Conservation (phyloP, 2,113 vertebrate genomes). For the Apodemus sylvaticus region DNA sequence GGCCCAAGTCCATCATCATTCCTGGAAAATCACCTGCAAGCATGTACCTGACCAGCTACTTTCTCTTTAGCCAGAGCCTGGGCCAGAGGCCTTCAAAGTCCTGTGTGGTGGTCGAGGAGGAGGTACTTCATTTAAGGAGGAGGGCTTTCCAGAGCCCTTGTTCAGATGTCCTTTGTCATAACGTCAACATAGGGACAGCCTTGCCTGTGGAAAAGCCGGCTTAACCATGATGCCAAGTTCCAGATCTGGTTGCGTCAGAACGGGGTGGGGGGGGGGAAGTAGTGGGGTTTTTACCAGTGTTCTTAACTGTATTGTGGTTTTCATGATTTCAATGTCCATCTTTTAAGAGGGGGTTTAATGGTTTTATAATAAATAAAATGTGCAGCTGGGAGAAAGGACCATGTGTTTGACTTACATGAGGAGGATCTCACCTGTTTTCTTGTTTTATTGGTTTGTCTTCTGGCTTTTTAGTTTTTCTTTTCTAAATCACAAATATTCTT, state of each 20-base stretch:
- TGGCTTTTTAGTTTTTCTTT: neutral
- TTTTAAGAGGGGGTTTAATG: neutral
- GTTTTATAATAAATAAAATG: slow-evolving; percentile 43
- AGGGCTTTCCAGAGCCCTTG: no score
- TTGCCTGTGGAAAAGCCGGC: no score
- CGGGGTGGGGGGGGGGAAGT: no score
- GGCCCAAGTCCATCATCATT: neutral
- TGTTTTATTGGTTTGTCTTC: neutral
- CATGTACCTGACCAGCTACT: neutral
- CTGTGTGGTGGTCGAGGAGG: neutral
- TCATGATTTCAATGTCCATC: neutral
- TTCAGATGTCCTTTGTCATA: neutral
- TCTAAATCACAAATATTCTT: no score
- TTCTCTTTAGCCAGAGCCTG: neutral
- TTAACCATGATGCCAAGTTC: neutral
- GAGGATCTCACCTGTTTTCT: neutral
- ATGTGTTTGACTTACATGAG: no score
- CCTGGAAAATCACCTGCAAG: neutral
- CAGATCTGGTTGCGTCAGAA: neutral
- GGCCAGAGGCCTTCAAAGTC: neutral
- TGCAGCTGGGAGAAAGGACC: neutral
- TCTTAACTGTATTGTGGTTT: no score
- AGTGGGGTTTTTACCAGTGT: neutral
- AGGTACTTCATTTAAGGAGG: neutral
- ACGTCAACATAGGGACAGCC: neutral